Percentiles rank a stretch among this genome's conserved stretches.
Evolutionary conservation across 2,797 vertebrate genomes (phyloP).

Genomic region (Phalloptychus januarius): DNA sequence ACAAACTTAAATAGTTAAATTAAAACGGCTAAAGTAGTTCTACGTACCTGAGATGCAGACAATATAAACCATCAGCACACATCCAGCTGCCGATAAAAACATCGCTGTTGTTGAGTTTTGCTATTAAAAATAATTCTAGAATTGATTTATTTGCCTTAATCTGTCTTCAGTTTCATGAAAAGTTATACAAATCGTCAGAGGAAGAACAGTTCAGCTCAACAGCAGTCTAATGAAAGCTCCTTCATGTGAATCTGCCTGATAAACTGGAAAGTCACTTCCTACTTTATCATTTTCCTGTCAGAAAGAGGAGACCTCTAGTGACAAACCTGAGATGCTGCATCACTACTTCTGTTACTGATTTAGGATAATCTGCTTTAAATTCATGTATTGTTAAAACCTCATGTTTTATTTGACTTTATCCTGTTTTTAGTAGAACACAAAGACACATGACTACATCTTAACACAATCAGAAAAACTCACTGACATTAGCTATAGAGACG

Average conservation of each 20-base stretch:
- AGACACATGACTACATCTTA: too few species aligned
- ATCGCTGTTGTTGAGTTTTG: background rate
- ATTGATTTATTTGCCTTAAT: background rate
- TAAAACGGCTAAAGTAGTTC: background rate
- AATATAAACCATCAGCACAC: constrained; percentile 3
- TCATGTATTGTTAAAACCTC: too few species aligned
- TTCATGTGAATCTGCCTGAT: background rate
- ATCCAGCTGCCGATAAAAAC: background rate
- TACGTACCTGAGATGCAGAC: constrained; percentile 17
- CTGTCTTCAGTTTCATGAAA: background rate
- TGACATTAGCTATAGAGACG: too few species aligned
- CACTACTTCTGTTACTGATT: background rate
- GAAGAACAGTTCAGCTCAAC: background rate
- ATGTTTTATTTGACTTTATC: too few species aligned
- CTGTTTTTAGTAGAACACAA: too few species aligned
- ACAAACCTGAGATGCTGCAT: background rate
- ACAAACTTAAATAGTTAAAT: too few species aligned
- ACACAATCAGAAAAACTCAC: too few species aligned
- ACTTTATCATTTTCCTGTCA: background rate
- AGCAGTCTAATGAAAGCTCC: background rate
- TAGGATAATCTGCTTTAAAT: too few species aligned
- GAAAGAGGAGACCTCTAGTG: background rate
- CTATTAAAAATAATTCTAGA: background rate
- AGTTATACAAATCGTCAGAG: fast-evolving
- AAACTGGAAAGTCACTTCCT: background rate